Evolutionary conservation across 2,888 invertebrate species (phyloP).

Genomic region (Hirtodrosophila confusa): DNA sequence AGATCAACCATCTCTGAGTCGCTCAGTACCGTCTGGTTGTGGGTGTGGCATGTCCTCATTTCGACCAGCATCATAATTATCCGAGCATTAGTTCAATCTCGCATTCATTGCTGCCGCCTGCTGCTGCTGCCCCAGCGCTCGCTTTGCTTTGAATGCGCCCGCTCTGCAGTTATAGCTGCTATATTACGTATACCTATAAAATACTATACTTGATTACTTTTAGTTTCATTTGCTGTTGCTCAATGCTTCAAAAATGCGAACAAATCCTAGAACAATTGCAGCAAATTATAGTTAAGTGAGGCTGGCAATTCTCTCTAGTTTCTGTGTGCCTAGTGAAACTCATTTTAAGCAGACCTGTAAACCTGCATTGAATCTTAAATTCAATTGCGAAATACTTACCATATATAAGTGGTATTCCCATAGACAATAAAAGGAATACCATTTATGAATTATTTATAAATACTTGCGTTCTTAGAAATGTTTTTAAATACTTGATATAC

Average conservation of each 20-base stretch:
- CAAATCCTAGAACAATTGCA: conserved; percentile 2
- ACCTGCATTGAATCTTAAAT: not conserved
- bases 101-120: conserved; percentile 49
- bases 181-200: conserved; percentile 17
- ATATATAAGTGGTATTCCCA: no score
- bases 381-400: not conserved
- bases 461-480: no score
- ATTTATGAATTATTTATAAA: no score
- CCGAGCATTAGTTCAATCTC: conserved; percentile 12
- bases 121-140: conserved; percentile 45
- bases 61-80: conserved; percentile 29
- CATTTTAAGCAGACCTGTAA: conserved; percentile 29
- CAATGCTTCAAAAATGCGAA: conserved; percentile 31
- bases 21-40: conserved; percentile 16
- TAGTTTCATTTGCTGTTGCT: conserved; percentile 54
- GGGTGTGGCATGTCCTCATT: conserved; percentile 49
- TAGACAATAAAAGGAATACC: no score
- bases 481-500: no score
- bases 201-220: conserved; percentile 37
- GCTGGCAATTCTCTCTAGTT: conserved; percentile 39
- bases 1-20: conserved; percentile 89
- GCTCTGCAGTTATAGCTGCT: conserved; percentile 33
- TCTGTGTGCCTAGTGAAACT: conserved; percentile 45
- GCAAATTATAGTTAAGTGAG: conserved; percentile 25
- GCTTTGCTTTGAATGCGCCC: conserved; percentile 71